Percentiles rank a stretch among this genome's conserved stretches.
phyloP scores from a whole-genome alignment of 2,797 vertebrate species.

The Chiroxiphia lanceolata region DNA sequence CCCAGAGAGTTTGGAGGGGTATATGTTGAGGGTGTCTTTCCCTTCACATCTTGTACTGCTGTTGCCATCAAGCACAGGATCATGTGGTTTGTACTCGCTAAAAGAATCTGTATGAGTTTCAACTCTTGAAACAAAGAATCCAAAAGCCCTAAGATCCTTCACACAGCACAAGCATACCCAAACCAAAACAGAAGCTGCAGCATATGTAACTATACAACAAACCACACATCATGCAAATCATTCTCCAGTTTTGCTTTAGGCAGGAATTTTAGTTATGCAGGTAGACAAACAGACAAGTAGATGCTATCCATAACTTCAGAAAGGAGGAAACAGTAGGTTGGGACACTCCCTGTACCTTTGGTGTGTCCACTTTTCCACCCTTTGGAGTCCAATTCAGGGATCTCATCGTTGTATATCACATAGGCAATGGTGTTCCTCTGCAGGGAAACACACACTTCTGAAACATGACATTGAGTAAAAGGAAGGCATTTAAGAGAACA shows the following conservation, averaged over 20 bases:
- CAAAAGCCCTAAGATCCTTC: neutral
- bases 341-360: slow-evolving; percentile 82
- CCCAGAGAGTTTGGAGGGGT: neutral
- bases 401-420: slow-evolving; percentile 87
- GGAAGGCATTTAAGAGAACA: neutral
- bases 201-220: neutral
- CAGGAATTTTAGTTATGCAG: neutral
- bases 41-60: neutral
- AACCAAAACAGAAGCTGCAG: neutral
- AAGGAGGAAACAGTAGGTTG: neutral
- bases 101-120: neutral
- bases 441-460: slow-evolving; percentile 48
- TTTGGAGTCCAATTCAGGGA: slow-evolving; percentile 75
- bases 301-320: neutral
- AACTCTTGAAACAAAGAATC: neutral
- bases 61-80: neutral
- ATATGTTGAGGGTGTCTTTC: neutral
- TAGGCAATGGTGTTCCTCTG: slow-evolving; percentile 84
- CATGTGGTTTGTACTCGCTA: neutral
- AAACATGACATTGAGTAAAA: neutral
- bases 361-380: slow-evolving; percentile 80
- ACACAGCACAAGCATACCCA: neutral
- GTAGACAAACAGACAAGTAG: neutral
- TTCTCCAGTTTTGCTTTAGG: neutral
- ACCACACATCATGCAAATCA: neutral